Evolutionary conservation across 2,888 invertebrate species (phyloP).

Genomic region (Elaeidobius kamerunicus): DNA sequence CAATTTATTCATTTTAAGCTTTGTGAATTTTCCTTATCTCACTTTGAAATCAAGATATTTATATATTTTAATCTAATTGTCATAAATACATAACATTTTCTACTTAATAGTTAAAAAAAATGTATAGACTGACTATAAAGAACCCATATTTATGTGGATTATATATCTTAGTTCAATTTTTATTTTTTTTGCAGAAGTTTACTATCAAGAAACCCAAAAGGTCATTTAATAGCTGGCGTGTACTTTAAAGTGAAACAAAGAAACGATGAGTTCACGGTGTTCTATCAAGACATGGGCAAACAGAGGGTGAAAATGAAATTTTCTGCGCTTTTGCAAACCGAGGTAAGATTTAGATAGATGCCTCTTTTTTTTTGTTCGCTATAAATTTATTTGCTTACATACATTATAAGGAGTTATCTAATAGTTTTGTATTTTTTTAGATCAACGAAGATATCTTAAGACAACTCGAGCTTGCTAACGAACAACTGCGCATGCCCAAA

Average conservation of each 20-base stretch:
- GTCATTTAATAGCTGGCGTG: conserved; percentile 77
- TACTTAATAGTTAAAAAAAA: too few species aligned
- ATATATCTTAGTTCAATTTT: too few species aligned
- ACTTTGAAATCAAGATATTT: too few species aligned
- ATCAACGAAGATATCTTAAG: conserved; percentile 59
- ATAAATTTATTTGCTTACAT: background rate
- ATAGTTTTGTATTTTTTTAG: conserved; percentile 46
- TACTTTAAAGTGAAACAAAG: conserved; percentile 73
- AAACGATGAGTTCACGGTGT: conserved; percentile 68
- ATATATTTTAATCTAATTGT: too few species aligned
- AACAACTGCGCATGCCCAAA: conserved; percentile 66
- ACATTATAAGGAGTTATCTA: background rate
- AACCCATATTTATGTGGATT: too few species aligned
- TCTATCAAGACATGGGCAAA: conserved; percentile 69
- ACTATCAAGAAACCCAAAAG: conserved; percentile 78
- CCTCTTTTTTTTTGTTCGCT: background rate
- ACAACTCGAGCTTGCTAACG: conserved; percentile 66
- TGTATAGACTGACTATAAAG: too few species aligned
- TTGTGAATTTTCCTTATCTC: too few species aligned
- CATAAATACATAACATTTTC: too few species aligned
- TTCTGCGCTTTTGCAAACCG: conserved; percentile 55
- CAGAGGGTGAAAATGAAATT: conserved; percentile 74
- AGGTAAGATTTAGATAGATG: conserved; percentile 32
- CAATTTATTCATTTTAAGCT: too few species aligned
- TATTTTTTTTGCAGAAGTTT: conserved; percentile 67